These are phyloP conservation scores for Epirrhoe tristata DNA, from an alignment of 2,888 invertebrate genomes.

Conservation along the genomic window DNA sequence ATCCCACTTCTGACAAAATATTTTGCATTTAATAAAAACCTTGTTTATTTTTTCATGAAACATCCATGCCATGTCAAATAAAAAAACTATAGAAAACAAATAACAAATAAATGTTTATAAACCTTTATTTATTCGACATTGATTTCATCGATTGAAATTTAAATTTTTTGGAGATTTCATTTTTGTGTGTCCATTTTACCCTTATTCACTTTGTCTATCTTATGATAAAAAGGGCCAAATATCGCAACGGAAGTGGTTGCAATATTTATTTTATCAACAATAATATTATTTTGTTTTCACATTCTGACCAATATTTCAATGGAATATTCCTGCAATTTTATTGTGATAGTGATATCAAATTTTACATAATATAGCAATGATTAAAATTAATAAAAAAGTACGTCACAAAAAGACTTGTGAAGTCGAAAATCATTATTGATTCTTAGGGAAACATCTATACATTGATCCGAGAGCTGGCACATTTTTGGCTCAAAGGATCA, in stretches of 20 bases:
- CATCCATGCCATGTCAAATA: background rate
- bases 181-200: constrained; percentile 6
- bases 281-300: background rate
- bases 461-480: too few relatives aligned
- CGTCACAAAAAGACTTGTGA: too few relatives aligned
- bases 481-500: too few relatives aligned
- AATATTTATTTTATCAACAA: too few relatives aligned
- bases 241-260: constrained; percentile 11
- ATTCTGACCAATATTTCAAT: background rate
- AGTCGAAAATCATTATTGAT: too few relatives aligned
- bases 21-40: background rate
- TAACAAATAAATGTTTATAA: background rate
- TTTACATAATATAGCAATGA: background rate
- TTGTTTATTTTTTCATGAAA: background rate
- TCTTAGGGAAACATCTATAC: too few relatives aligned
- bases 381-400: too few relatives aligned
- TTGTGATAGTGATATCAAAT: background rate
- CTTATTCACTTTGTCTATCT: constrained; percentile 7
- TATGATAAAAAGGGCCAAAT: background rate
- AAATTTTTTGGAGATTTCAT: background rate
- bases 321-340: background rate
- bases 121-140: background rate
- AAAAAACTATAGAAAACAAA: background rate
- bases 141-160: too few relatives aligned
- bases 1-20: constrained; percentile 66